Evolutionary conservation across 2,113 vertebrate genomes (phyloP).

Genomic region (Brienomyrus brachyistius): DNA sequence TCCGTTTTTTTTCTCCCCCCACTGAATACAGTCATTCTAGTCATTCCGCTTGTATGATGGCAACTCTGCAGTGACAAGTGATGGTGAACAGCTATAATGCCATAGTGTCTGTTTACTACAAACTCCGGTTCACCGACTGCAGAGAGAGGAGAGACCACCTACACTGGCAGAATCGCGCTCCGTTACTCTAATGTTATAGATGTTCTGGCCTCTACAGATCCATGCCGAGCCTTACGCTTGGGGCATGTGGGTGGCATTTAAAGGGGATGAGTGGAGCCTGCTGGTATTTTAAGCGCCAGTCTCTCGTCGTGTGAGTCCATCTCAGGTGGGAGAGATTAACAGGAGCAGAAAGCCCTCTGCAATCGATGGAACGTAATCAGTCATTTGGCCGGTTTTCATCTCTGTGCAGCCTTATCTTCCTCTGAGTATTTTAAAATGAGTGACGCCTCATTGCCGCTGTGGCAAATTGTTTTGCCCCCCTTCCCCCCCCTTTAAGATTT

Average conservation of each 20-base stretch:
- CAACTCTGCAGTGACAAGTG: not conserved
- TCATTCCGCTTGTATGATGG: not conserved
- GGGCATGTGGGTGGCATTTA: not conserved
- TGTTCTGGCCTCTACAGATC: not conserved
- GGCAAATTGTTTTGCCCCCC: not conserved
- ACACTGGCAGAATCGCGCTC: not conserved
- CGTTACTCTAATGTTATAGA: not conserved
- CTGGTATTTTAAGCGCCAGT: not conserved
- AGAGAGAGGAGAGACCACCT: not conserved
- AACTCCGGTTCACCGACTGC: not conserved
- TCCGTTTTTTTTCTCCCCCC: not conserved
- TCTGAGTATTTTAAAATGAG: not conserved
- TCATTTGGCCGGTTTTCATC: conserved; percentile 1
- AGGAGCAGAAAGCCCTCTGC: not conserved
- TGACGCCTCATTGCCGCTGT: not conserved
- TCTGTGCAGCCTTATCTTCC: not conserved
- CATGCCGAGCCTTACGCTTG: not conserved
- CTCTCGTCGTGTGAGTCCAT: not conserved
- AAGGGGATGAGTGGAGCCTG: not conserved
- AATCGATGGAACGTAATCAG: conserved; percentile 5
- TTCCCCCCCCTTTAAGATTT: not conserved
- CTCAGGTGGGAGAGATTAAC: conserved; percentile 3
- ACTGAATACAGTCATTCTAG: not conserved
- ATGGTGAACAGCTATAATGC: not conserved
- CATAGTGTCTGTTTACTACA: conserved; percentile 5